A percentile compares a stretch with the other conserved stretches of the same genome.
These are phyloP conservation scores for Formicarius rufipectus DNA, from an alignment of 2,113 vertebrate genomes.

Conservation along the genomic window DNA sequence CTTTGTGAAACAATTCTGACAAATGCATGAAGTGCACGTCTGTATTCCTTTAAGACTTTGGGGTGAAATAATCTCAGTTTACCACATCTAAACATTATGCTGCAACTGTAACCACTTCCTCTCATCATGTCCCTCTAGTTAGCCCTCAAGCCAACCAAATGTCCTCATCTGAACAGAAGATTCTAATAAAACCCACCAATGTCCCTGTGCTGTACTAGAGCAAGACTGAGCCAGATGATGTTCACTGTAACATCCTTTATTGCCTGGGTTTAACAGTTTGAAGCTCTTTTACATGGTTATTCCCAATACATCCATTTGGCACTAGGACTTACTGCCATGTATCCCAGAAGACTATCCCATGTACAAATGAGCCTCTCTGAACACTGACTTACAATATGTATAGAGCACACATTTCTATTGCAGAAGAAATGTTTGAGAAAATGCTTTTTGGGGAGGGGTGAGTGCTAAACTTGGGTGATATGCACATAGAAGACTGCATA, in stretches of 20 bases:
- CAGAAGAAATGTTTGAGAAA: neutral
- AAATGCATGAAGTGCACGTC: neutral
- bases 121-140: neutral
- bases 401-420: neutral
- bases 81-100: slow-evolving; percentile 31
- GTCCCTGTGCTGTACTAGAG: neutral
- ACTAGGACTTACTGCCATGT: neutral
- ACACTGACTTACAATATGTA: neutral
- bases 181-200: slow-evolving; percentile 8
- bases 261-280: neutral
- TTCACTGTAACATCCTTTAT: neutral
- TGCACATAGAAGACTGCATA: neutral
- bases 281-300: neutral
- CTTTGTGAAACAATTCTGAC: neutral
- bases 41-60: slow-evolving; percentile 39
- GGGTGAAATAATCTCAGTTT: slow-evolving; percentile 1
- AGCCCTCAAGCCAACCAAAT: slow-evolving; percentile 11
- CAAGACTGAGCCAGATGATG: neutral
- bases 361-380: neutral
- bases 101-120: slow-evolving; percentile 34
- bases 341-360: neutral
- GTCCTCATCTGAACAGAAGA: slow-evolving; percentile 26
- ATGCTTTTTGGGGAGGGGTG: neutral
- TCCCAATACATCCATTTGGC: neutral
- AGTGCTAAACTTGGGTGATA: neutral